These are phyloP conservation scores for Megamerina dolium DNA, from an alignment of 2,888 invertebrate genomes.

Conservation along the genomic window DNA sequence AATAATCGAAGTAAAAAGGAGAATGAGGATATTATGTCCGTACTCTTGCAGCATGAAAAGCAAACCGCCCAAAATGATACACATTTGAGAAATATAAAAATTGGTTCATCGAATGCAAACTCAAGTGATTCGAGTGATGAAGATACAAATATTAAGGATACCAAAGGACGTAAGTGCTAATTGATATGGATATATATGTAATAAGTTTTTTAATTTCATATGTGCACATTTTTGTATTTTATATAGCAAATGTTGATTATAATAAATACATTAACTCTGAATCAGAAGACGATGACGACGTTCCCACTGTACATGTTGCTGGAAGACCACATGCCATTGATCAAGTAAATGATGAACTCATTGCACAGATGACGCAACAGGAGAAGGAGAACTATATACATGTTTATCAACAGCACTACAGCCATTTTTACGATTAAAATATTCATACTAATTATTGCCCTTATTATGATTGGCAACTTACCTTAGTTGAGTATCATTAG, in stretches of 20 bases:
- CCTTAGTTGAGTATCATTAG: no score
- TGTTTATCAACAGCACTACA: slow-evolving; percentile 88
- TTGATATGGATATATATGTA: not conserved
- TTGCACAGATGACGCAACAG: slow-evolving; percentile 81
- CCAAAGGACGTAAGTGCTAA: slow-evolving; percentile 59
- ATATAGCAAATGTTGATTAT: slow-evolving; percentile 61
- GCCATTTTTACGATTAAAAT: slow-evolving; percentile 72
- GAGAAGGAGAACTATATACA: slow-evolving; percentile 94
- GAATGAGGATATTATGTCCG: slow-evolving; percentile 89
- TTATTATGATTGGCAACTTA: no score
- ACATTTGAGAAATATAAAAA: slow-evolving; percentile 44
- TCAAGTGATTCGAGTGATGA: slow-evolving; percentile 78
- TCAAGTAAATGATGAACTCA: slow-evolving; percentile 78
- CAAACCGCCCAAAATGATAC: slow-evolving; percentile 54
- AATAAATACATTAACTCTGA: slow-evolving; percentile 55
- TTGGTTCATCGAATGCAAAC: slow-evolving; percentile 46
- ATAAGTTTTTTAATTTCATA: not conserved
- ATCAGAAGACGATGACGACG: slow-evolving; percentile 55
- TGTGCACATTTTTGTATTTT: slow-evolving; percentile 2
- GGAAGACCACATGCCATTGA: slow-evolving; percentile 73
- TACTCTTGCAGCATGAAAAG: slow-evolving; percentile 82
- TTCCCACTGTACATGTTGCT: slow-evolving; percentile 76
- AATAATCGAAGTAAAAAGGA: slow-evolving; percentile 54
- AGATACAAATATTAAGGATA: slow-evolving; percentile 64
- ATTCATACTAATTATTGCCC: no score